Evolutionary conservation across 2,113 vertebrate species (phyloP), one percentile per base, ranked within the genome.

Genomic region (Arizona elegans): DNA sequence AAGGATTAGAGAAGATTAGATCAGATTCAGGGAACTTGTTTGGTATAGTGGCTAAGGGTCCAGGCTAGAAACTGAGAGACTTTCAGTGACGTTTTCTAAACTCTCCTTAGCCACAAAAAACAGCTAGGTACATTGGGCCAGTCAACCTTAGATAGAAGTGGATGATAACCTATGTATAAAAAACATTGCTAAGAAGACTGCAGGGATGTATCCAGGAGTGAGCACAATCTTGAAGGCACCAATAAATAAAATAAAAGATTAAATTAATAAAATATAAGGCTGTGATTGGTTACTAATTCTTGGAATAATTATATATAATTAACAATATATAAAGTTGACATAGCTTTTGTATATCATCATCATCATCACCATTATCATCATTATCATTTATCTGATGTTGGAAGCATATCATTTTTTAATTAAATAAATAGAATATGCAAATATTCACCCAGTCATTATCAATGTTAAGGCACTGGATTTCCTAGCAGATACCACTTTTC

Each of bases 401-500:
- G 8, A 81, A 81, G 75, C 7, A 19, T 81, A 38, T 38, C 75
- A 43, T 21, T 59, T 59, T 91, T 33, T 24, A 50, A 0, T 93
- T 92, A 59, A 29, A 24, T 9, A 56, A 52, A 12, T 33, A 24
- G 23, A 88, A 24, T 50, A 56, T 81, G 38, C 90, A 47, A 50
- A 62, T 92, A 21, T n/a, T 33, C 11, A 8, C 52, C 8, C 85
- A 10, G 5, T 10, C 19, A 88, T 62, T 33, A 0, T 55, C 23
- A 10, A 81, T 26, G n/a, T 50, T 81, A 86, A 8, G 4, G 4
- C 0, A 59, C 29, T 89, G 93, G 91, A 93, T 24, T 17, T 95
- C 93, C 93, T 87, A 94, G 24, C 75, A 92, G 91, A 8, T 92
- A 88, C 93, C 94, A 38, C 53, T 94, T 53, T 75, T 50, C 93